phyloP scores from a whole-genome alignment of 2,888 invertebrate genomes.

The Eupsilia transversa region DNA sequence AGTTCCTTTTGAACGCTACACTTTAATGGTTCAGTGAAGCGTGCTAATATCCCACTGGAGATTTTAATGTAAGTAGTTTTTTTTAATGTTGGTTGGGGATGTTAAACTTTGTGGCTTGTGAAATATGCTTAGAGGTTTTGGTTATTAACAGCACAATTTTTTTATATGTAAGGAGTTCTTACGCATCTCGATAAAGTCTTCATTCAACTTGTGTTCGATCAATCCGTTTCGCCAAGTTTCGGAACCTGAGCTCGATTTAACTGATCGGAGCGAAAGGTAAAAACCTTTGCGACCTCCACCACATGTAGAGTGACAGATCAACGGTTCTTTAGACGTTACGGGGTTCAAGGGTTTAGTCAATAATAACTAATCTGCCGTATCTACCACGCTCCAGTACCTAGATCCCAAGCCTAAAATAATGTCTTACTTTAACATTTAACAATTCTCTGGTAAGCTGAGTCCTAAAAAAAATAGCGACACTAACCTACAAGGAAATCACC shows the following conservation, averaged over 20 bases:
- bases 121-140: background rate
- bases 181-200: background rate
- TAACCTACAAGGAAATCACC: background rate
- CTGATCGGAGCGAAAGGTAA: background rate
- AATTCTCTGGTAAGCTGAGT: too few species aligned
- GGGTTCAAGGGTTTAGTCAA: too few species aligned
- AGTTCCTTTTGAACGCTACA: slow-evolving; percentile 57
- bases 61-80: slow-evolving; percentile 46
- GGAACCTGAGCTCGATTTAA: background rate
- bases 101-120: slow-evolving; percentile 5
- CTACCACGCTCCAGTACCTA: too few species aligned
- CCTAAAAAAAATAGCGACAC: background rate
- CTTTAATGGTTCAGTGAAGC: slow-evolving; percentile 51
- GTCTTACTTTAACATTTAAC: too few species aligned
- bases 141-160: background rate
- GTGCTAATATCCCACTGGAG: slow-evolving; percentile 6
- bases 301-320: background rate
- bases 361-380: too few species aligned
- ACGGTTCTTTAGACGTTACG: background rate
- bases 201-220: background rate
- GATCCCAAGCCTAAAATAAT: too few species aligned
- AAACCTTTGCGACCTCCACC: background rate
- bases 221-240: background rate
- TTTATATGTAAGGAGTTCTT: background rate
- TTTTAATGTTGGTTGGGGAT: slow-evolving; percentile 8